Evolutionary conservation across 2,888 invertebrate genomes (phyloP).

Genomic region (Drosophila trichaetosa): DNA sequence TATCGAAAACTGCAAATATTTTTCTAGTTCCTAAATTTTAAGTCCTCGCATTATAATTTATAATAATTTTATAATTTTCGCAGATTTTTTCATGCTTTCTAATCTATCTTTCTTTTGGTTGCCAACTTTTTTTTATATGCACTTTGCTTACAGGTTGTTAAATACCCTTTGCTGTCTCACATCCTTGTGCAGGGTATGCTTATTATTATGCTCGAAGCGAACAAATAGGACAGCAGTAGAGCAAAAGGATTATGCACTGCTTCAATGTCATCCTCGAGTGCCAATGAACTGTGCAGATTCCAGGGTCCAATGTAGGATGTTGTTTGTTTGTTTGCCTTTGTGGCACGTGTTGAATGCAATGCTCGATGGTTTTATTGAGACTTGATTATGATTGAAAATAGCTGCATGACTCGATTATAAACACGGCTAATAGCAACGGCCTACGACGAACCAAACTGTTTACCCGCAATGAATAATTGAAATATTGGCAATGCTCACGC

Average conservation of each 20-base stretch:
- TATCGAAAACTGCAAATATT: neutral
- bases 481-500: slow-evolving; percentile 38
- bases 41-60: neutral
- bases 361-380: neutral
- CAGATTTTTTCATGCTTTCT: neutral
- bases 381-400: slow-evolving; percentile 10
- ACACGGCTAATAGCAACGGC: slow-evolving; percentile 20
- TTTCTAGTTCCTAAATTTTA: accelerated
- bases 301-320: slow-evolving; percentile 31
- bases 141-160: neutral
- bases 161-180: neutral
- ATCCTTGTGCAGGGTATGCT: slow-evolving; percentile 10
- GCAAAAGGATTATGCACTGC: slow-evolving; percentile 35
- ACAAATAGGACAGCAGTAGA: slow-evolving; percentile 8
- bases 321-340: slow-evolving; percentile 25
- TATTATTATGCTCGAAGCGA: neutral
- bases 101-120: neutral
- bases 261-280: slow-evolving; percentile 39
- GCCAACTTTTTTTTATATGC: no score
- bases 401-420: slow-evolving; percentile 29
- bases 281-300: slow-evolving; percentile 36
- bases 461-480: slow-evolving; percentile 46
- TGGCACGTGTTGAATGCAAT: slow-evolving; percentile 45
- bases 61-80: no score
- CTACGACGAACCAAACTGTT: slow-evolving; percentile 14